These are phyloP conservation scores for Drosophila hydei DNA, from an alignment of 1,140 invertebrate species.

Conservation along the genomic window DNA sequence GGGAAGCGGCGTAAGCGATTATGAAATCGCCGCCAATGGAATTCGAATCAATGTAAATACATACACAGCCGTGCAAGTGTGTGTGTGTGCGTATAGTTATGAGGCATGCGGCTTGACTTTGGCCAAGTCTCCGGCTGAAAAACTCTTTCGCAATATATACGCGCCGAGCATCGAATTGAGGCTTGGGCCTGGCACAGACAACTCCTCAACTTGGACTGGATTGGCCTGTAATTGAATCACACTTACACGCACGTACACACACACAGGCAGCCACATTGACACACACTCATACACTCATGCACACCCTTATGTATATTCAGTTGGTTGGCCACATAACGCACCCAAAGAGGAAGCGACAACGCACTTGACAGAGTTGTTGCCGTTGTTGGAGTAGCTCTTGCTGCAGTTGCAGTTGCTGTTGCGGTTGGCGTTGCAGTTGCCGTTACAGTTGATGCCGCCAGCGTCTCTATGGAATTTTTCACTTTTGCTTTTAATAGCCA, in stretches of 20 bases:
- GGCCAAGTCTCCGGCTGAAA: conserved; percentile 31
- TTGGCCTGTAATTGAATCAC: conserved; percentile 76
- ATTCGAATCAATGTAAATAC: conserved; percentile 68
- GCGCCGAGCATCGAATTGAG: conserved; percentile 39
- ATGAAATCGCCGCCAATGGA: conserved; percentile 76
- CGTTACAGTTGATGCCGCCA: conserved; percentile 34
- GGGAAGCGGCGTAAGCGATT: conserved; percentile 60
- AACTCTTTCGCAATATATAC: conserved; percentile 49
- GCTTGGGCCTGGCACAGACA: conserved; percentile 36
- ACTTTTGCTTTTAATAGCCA: conserved; percentile 80
- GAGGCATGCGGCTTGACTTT: conserved; percentile 48
- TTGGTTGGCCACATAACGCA: conserved; percentile 60
- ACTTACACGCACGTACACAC: background rate
- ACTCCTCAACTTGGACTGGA: conserved; percentile 52
- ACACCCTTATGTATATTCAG: conserved; percentile 48
- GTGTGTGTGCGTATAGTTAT: conserved; percentile 18
- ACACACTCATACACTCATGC: background rate
- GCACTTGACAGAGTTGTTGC: conserved; percentile 67
- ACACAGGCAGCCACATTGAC: background rate
- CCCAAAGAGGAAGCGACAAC: conserved; percentile 69
- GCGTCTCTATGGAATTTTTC: conserved; percentile 68
- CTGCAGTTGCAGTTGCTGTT: conserved; percentile 33
- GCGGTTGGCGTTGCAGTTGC: conserved; percentile 21
- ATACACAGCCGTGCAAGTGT: conserved; percentile 6
- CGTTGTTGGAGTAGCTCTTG: conserved; percentile 29